Evolutionary conservation across 2,113 vertebrate species (phyloP).

Genomic region (Lagopus muta): DNA sequence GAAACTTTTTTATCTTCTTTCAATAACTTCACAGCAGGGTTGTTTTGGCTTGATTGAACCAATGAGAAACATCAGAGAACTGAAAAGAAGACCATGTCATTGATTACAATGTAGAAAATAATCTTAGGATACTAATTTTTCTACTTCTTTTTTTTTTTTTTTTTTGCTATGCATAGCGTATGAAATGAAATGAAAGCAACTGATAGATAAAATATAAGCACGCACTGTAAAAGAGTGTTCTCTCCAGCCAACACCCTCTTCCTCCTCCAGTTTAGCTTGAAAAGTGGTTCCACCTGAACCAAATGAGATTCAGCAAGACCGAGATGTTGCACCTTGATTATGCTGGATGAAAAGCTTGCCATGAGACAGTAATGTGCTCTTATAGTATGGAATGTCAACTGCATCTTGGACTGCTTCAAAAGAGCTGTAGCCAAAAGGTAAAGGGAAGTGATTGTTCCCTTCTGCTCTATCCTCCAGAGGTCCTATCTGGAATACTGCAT

Average conservation of each 20-base stretch:
- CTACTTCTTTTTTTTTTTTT: too few relatives aligned
- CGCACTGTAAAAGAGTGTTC: not conserved
- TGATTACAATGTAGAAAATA: constrained; percentile 12
- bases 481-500: not conserved
- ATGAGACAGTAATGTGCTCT: too few relatives aligned
- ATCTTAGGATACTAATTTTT: not conserved
- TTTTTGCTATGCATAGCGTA: too few relatives aligned
- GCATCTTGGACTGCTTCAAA: too few relatives aligned
- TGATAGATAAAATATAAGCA: not conserved
- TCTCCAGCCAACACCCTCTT: not conserved
- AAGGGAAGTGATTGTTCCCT: not conserved
- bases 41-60: not conserved
- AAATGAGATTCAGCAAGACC: too few relatives aligned
- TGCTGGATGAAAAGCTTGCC: too few relatives aligned
- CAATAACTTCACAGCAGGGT: not conserved
- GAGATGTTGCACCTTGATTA: too few relatives aligned
- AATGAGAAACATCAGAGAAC: not conserved
- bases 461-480: not conserved
- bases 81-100: not conserved
- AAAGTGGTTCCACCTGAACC: too few relatives aligned
- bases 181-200: not conserved
- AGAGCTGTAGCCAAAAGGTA: too few relatives aligned
- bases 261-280: not conserved
- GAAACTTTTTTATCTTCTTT: not conserved
- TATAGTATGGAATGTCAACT: too few relatives aligned